Evolutionary conservation across 2,888 invertebrate genomes (phyloP).

Genomic region (Elegia similella): DNA sequence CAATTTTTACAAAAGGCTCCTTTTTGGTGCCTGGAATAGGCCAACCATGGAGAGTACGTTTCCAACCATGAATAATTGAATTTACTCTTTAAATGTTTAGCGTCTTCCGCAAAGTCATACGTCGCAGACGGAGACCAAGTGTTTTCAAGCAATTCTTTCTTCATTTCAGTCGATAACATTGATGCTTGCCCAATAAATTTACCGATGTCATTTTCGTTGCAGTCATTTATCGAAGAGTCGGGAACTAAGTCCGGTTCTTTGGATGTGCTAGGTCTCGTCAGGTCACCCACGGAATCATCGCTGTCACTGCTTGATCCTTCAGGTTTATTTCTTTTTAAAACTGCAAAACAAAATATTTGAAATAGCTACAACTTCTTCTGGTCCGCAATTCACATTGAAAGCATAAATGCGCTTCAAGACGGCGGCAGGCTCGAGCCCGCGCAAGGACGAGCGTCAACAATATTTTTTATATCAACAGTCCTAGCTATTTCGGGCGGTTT

Average conservation of each 20-base stretch:
- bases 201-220: slow-evolving; percentile 14
- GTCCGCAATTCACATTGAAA: slow-evolving; percentile 16
- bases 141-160: slow-evolving; percentile 15
- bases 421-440: slow-evolving; percentile 3
- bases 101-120: slow-evolving; percentile 20
- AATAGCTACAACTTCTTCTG: slow-evolving; percentile 17
- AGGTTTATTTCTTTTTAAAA: slow-evolving; percentile 16
- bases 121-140: slow-evolving; percentile 15
- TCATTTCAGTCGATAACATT: slow-evolving; percentile 17
- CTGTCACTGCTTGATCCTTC: slow-evolving; percentile 13
- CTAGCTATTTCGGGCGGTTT: not conserved
- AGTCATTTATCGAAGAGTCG: slow-evolving; percentile 3
- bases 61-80: slow-evolving; percentile 10
- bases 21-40: slow-evolving; percentile 21
- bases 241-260: slow-evolving; percentile 17
- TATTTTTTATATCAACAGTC: slow-evolving; percentile 1
- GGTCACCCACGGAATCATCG: slow-evolving; percentile 17
- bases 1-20: slow-evolving; percentile 23
- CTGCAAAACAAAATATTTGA: slow-evolving; percentile 16
- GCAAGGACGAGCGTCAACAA: not conserved
- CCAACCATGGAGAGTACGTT: slow-evolving; percentile 20
- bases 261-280: slow-evolving; percentile 16
- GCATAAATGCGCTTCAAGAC: not conserved
- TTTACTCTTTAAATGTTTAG: slow-evolving; percentile 16
- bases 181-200: slow-evolving; percentile 18